Base-by-base conservation (phyloP, 1,140 invertebrate genomes). In the Saccostrea cuccullata region DNA sequence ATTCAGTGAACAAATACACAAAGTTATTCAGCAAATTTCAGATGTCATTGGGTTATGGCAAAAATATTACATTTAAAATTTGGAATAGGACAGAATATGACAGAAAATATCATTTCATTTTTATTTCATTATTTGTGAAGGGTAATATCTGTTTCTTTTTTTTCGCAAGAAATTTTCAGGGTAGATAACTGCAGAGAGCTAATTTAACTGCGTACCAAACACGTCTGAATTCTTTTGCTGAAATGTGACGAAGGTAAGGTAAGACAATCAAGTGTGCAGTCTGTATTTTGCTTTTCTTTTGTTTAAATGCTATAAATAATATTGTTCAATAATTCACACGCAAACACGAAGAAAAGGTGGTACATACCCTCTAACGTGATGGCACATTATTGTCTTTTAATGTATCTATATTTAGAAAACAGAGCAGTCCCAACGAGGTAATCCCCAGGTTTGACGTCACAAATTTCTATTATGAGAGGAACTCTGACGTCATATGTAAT, bases 381-480 rank as follows among this genome's bases (percentile, higher is more conserved):
- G 70, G 26, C 13, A 77, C 23, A 77, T 26, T 23, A 77, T 77
- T 77, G 70, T 77, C 70, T 77, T 77, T 77, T 77, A 77, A 30
- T 30, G 26, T 77, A 36, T 26, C 70, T 77, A 77, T 30, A 36
- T 30, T 77, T 77, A 77, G 70, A 30, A 77, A 77, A 77, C 30
- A 13, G 70, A 30, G 70, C 26, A 77, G 23, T 77, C 70, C 70
- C 70, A 15, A 77, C 70, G 70, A 77, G 70, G 70, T 77, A 77
- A 77, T 77, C 70, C 70, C 70, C 70, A 77, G 36, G 70, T 77
- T 77, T 77, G 70, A 77, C 70, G 70, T 77, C 70, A 77, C 70
- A 77, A 15, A 30, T 36, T 77, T 36, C 70, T 77, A 77, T 77
- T 77, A 77, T 77, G 70, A 77, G 70, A 36, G 70, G 70, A 77